These are phyloP conservation scores for Iphiclides podalirius DNA, from an alignment of 2,888 invertebrate genomes.

Conservation along the genomic window DNA sequence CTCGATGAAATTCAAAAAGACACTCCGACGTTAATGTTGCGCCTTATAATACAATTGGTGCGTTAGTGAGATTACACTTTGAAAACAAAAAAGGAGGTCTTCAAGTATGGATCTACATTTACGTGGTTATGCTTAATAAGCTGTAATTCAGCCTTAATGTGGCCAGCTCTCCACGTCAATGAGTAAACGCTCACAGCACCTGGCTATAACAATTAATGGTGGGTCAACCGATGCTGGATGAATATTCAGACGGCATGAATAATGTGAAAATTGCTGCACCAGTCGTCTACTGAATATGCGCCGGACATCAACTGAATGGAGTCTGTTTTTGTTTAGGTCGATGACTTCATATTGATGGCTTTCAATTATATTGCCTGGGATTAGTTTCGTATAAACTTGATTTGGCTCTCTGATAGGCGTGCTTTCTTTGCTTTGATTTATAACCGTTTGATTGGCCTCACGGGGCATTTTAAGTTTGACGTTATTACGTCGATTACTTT, in stretches of 20 bases:
- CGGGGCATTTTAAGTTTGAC: constrained; percentile 6
- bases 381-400: constrained; percentile 25
- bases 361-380: constrained; percentile 28
- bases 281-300: constrained; percentile 58
- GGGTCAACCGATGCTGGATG: constrained; percentile 63
- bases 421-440: constrained; percentile 22
- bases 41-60: too few relatives aligned
- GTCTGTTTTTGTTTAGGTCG: constrained; percentile 51
- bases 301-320: constrained; percentile 47
- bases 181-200: constrained; percentile 44
- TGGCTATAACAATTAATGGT: constrained; percentile 70
- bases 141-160: constrained; percentile 23
- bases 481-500: constrained; percentile 10
- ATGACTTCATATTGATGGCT: constrained; percentile 45
- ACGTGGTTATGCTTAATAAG: constrained; percentile 12
- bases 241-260: constrained; percentile 72
- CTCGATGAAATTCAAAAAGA: not conserved
- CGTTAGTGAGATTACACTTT: too few relatives aligned
- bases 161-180: constrained; percentile 30
- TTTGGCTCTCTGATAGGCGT: constrained; percentile 21
- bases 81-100: too few relatives aligned
- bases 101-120: not conserved
- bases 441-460: constrained; percentile 20
- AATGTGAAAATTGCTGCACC: constrained; percentile 62
- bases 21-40: not conserved